Conservation (phyloP, 2,888 invertebrate genomes). For the Dastarcus helophoroides region DNA sequence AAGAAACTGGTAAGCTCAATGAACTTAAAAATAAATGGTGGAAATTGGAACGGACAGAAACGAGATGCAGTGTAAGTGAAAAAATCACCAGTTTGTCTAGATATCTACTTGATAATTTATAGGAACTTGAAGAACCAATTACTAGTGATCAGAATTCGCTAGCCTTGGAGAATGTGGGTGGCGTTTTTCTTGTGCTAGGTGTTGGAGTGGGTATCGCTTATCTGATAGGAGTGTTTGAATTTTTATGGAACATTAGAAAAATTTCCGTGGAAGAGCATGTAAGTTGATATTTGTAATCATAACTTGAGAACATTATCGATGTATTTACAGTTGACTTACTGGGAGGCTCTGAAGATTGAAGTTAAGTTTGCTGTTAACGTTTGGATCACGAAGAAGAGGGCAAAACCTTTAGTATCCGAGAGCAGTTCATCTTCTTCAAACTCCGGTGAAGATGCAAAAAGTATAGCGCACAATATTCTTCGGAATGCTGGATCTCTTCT, state of each 20-base stretch:
- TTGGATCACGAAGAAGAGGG: conserved; percentile 34
- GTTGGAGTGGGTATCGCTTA: conserved; percentile 61
- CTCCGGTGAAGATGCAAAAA: no score
- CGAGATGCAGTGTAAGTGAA: conserved; percentile 22
- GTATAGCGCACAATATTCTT: conserved; percentile 20
- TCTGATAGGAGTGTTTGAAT: conserved; percentile 67
- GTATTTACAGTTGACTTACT: conserved; percentile 49
- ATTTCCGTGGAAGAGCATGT: conserved; percentile 73
- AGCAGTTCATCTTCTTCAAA: conserved; percentile 10
- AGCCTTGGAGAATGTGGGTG: conserved; percentile 78
- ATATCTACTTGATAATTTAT: no score
- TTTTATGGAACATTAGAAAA: conserved; percentile 70
- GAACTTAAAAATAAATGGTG: conserved; percentile 88
- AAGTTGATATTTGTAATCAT: conserved; percentile 18
- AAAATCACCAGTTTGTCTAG: neutral
- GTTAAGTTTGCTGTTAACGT: conserved; percentile 60
- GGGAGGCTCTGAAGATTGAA: conserved; percentile 58
- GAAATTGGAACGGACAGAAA: conserved; percentile 49
- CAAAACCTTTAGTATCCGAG: conserved; percentile 8
- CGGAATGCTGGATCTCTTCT: conserved; percentile 23
- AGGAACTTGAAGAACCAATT: neutral
- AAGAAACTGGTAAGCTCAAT: conserved; percentile 74
- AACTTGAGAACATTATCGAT: neutral
- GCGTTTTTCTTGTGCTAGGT: conserved; percentile 77
- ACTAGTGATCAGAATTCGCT: conserved; percentile 35